These are phyloP conservation scores for Dermatemys mawii DNA, from an alignment of 2,113 vertebrate genomes.

Conservation along the genomic window DNA sequence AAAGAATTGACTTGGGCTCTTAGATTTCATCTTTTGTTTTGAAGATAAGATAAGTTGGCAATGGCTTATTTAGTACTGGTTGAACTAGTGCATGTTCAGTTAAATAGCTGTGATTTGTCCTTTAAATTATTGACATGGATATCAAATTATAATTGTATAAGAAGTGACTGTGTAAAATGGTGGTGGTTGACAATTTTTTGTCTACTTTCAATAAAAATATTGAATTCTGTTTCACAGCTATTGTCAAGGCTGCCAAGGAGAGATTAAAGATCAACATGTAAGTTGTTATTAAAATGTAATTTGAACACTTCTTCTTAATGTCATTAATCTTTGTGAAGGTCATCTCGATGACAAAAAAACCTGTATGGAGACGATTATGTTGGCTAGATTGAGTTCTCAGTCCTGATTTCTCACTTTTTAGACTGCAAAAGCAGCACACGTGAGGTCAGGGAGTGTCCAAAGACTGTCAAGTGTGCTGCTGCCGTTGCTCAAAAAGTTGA, in stretches of 20 bases:
- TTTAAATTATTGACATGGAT: neutral
- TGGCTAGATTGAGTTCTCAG: neutral
- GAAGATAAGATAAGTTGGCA: neutral
- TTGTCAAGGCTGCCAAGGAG: slow-evolving; percentile 91
- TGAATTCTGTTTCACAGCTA: slow-evolving; percentile 80
- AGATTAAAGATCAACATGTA: slow-evolving; percentile 92
- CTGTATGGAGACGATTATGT: neutral
- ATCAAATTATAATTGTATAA: neutral
- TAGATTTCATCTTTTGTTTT: neutral
- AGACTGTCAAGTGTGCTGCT: neutral
- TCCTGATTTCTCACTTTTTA: fast-evolving
- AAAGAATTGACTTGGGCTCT: neutral
- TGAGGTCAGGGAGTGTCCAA: neutral
- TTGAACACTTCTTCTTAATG: neutral
- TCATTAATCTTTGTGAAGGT: neutral
- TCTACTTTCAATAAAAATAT: neutral
- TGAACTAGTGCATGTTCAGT: neutral
- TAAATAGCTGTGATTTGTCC: neutral
- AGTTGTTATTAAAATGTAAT: slow-evolving; percentile 65
- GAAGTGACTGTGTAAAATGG: neutral
- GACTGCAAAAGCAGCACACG: neutral
- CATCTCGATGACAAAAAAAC: neutral
- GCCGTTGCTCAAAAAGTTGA: neutral
- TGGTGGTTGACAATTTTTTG: slow-evolving; percentile 9
- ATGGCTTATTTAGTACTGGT: neutral